Conservation (phyloP, 2,113 vertebrate species). For the Oryzias javanicus region DNA sequence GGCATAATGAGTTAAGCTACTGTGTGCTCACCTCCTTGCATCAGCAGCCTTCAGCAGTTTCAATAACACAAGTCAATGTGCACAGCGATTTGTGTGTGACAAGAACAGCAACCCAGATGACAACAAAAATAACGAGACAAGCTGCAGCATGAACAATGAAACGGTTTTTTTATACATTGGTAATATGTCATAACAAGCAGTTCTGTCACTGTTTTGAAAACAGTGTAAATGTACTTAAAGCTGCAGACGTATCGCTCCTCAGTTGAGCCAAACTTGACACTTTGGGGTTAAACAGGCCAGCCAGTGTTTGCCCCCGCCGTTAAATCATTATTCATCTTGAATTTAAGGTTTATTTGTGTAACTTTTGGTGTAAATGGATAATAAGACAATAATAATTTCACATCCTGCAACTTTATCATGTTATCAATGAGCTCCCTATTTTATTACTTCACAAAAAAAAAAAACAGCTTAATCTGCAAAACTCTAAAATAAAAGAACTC, state of each 20-base stretch:
- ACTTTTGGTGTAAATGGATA: too few species aligned
- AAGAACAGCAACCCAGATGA: constrained; percentile 26
- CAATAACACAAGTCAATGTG: constrained; percentile 46
- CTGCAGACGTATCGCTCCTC: neutral
- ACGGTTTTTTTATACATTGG: constrained; percentile 27
- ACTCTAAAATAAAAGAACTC: too few species aligned
- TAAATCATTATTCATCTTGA: neutral
- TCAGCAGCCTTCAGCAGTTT: constrained; percentile 65
- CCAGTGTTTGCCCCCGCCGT: neutral
- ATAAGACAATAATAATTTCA: too few species aligned
- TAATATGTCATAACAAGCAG: constrained; percentile 36
- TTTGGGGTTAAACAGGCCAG: neutral
- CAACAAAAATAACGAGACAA: constrained; percentile 44
- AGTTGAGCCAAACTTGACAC: constrained; percentile 1
- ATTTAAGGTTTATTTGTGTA: too few species aligned
- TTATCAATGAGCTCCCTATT: too few species aligned
- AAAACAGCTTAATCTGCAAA: too few species aligned
- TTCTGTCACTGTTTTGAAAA: constrained; percentile 16
- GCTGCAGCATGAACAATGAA: constrained; percentile 42
- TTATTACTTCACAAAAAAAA: too few species aligned
- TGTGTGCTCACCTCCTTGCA: constrained; percentile 45
- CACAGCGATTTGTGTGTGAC: constrained; percentile 36
- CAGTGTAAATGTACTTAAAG: constrained; percentile 21
- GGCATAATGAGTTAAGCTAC: constrained; percentile 43
- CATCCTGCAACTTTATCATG: too few species aligned